Conservation (phyloP, 2,113 vertebrate genomes). For the Todiramphus chloris region DNA sequence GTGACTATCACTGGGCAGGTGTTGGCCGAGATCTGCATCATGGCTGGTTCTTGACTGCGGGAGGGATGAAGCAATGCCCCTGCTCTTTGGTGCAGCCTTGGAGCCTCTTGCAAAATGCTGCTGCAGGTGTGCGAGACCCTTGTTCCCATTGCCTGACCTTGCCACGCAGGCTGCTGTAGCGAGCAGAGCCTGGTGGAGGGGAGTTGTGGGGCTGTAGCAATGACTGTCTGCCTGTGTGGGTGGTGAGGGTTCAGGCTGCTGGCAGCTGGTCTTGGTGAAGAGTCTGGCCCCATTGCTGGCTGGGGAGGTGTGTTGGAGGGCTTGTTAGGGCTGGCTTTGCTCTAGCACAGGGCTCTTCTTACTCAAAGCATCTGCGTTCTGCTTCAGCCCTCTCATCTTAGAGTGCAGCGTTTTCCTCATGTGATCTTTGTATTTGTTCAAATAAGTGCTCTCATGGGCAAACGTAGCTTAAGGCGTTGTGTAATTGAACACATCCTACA, state of each 20-base stretch:
- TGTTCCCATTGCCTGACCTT: background rate
- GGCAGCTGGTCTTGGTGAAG: background rate
- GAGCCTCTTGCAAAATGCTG: background rate
- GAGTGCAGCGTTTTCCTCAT: background rate
- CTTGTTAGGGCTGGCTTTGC: background rate
- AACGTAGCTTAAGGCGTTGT: background rate
- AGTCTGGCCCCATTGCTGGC: accelerated
- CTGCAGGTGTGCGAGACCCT: background rate
- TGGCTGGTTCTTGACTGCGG: background rate
- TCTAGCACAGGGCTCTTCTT: background rate
- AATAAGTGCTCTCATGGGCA: background rate
- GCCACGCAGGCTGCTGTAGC: background rate
- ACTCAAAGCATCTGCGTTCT: background rate
- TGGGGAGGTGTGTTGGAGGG: accelerated
- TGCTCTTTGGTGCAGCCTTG: background rate
- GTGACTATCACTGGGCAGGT: background rate
- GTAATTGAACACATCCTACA: background rate
- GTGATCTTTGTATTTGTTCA: background rate
- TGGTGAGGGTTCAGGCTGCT: background rate
- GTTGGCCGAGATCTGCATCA: background rate
- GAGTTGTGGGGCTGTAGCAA: background rate
- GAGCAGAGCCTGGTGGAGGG: background rate
- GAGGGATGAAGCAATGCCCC: accelerated
- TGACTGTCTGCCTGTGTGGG: background rate
- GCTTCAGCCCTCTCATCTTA: background rate